Conservation (phyloP, 1,140 invertebrate species). For the Hydropsyche tenuis region DNA sequence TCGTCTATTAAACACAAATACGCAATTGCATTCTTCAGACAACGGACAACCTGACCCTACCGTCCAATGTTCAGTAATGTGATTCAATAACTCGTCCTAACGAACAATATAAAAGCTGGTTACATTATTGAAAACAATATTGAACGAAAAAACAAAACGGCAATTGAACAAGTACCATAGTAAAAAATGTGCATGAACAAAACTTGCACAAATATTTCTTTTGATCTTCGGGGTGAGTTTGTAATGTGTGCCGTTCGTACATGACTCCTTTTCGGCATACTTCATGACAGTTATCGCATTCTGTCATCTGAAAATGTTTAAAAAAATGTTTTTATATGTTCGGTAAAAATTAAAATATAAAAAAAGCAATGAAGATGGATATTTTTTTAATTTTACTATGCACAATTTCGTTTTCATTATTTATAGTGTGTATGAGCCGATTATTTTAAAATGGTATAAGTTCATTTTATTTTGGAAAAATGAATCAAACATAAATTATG, state of each 20-base stretch:
- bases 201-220: neutral
- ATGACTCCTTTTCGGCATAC: neutral
- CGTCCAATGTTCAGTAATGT: neutral
- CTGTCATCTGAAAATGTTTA: too few species aligned
- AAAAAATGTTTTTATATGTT: too few species aligned
- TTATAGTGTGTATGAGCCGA: too few species aligned
- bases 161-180: neutral
- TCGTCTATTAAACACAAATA: neutral
- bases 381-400: too few species aligned
- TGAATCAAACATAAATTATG: too few species aligned
- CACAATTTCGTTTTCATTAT: too few species aligned
- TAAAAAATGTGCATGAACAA: neutral
- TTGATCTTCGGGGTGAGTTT: neutral
- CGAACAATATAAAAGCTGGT: neutral
- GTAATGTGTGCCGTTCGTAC: neutral
- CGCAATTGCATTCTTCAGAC: neutral
- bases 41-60: neutral
- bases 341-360: too few species aligned
- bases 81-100: neutral
- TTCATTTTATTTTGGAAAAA: too few species aligned
- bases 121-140: too few species aligned
- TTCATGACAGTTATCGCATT: neutral
- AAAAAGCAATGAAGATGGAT: too few species aligned
- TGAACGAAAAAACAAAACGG: too few species aligned
- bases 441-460: too few species aligned